Conservation (phyloP, 2,888 invertebrate species). For the Cantharis lateralis region DNA sequence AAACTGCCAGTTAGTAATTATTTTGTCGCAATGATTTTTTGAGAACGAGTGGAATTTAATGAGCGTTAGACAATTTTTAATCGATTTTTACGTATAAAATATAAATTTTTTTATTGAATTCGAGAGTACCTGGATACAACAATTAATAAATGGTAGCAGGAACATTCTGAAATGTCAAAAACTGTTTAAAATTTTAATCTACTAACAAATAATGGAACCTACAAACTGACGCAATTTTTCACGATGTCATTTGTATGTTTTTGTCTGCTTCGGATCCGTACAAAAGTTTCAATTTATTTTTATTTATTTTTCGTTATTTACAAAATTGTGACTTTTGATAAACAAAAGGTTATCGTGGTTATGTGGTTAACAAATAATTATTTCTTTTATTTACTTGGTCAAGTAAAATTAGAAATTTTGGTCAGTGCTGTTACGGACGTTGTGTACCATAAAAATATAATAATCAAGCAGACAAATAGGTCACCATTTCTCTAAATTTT, state of each 20-base stretch:
- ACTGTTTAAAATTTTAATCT: not conserved
- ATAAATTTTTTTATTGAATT: not conserved
- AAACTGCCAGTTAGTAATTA: not conserved
- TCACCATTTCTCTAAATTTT: slow-evolving; percentile 30
- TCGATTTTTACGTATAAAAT: not conserved
- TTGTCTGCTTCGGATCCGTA: not conserved
- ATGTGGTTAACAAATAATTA: slow-evolving; percentile 3
- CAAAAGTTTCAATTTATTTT: not conserved
- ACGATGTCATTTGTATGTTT: not conserved
- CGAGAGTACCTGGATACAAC: not conserved
- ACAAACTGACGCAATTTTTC: not conserved
- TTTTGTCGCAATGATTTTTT: not conserved
- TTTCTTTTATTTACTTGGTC: slow-evolving; percentile 9
- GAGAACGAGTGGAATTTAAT: not conserved
- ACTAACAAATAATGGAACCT: not conserved
- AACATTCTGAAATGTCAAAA: not conserved
- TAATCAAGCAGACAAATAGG: slow-evolving; percentile 30
- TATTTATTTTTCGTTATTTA: slow-evolving; percentile 17
- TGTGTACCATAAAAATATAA: slow-evolving; percentile 27
- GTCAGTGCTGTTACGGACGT: not conserved
- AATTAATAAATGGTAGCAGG: not conserved
- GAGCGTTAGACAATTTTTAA: not conserved
- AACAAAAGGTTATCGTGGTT: slow-evolving; percentile 9
- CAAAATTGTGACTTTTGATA: slow-evolving; percentile 13
- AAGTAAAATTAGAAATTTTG: slow-evolving; percentile 8